Evolutionary conservation across 2,113 vertebrate species (phyloP).

Genomic region (Morone saxatilis): DNA sequence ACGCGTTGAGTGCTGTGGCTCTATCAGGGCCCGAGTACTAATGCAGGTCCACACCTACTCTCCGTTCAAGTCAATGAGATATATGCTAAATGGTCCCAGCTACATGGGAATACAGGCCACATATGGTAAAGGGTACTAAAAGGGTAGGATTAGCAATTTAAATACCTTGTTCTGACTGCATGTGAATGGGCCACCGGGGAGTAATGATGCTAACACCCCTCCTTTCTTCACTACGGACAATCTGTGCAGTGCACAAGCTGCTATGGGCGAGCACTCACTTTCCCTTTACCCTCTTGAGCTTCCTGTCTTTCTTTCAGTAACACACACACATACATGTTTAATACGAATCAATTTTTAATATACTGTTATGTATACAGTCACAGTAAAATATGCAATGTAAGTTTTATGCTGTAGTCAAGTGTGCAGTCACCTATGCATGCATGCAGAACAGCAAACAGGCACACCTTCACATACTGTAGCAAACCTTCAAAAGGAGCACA

Average conservation of each 20-base stretch:
- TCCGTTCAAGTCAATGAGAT: constrained; percentile 69
- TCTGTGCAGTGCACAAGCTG: constrained; percentile 36
- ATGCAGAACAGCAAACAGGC: background rate
- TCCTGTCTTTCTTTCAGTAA: constrained; percentile 6
- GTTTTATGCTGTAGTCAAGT: constrained; percentile 13
- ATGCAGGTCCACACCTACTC: constrained; percentile 61
- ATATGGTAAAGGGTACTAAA: constrained; percentile 60
- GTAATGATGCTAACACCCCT: constrained; percentile 58
- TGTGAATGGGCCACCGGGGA: constrained; percentile 72
- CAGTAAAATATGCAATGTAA: background rate
- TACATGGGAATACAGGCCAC: constrained; percentile 56
- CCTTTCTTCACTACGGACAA: constrained; percentile 30
- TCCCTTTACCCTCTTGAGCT: background rate
- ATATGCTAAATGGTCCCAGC: constrained; percentile 68
- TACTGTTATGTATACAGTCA: background rate
- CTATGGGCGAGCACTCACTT: constrained; percentile 40
- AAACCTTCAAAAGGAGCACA: constrained; percentile 44
- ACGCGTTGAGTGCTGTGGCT: constrained; percentile 30
- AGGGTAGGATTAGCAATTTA: constrained; percentile 78
- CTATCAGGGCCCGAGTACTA: constrained; percentile 56
- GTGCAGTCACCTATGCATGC: background rate
- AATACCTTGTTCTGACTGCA: constrained; percentile 71
- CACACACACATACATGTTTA: background rate
- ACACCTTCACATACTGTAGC: constrained; percentile 33
- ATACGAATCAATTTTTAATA: constrained; percentile 19